phyloP scores from a whole-genome alignment of 2,797 vertebrate genomes.

The Fistularia tabacaria region DNA sequence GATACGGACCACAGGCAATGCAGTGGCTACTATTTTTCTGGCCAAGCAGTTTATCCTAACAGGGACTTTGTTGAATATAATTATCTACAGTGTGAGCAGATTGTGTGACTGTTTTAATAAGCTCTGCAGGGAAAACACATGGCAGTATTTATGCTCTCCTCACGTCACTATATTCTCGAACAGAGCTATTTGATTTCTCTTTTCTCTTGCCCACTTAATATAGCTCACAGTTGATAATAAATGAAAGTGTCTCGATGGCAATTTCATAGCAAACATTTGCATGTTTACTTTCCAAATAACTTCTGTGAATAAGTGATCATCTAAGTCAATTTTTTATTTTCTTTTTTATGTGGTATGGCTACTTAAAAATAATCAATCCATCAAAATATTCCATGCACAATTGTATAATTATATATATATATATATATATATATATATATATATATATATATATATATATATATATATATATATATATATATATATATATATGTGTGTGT shows the following conservation, averaged over 20 bases:
- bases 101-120: constrained; percentile 69
- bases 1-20: constrained; percentile 48
- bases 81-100: constrained; percentile 49
- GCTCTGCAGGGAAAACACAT: constrained; percentile 64
- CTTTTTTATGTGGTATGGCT: too few species aligned
- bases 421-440: too few species aligned
- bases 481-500: too few species aligned
- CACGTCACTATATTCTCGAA: constrained; percentile 35
- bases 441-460: too few species aligned
- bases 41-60: constrained; percentile 45
- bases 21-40: constrained; percentile 41
- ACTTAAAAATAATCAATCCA: too few species aligned
- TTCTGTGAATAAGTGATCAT: too few species aligned
- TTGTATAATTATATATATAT: too few species aligned
- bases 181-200: constrained; percentile 3
- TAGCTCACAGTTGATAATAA: background rate
- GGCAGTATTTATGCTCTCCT: constrained; percentile 47
- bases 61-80: constrained; percentile 55
- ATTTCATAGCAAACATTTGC: too few species aligned
- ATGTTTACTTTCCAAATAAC: too few species aligned
- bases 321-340: too few species aligned
- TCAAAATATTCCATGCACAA: too few species aligned
- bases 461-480: too few species aligned
- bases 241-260: background rate
- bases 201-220: background rate